Conservation (phyloP, 1,140 invertebrate genomes). For the Thaumetopoea pityocampa region DNA sequence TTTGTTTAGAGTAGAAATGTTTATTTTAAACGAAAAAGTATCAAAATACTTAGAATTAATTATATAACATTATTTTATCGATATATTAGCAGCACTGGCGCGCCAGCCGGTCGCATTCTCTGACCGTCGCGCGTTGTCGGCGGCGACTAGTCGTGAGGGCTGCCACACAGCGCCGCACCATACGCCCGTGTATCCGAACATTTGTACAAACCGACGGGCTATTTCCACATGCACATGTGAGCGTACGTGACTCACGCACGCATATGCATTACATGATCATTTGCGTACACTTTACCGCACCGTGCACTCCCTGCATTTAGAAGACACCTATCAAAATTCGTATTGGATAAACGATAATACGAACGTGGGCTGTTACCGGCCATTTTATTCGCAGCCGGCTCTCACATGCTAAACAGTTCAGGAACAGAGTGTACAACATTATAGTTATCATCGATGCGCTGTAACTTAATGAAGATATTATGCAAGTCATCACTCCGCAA, state of each 20-base stretch:
- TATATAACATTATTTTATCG: slow-evolving; percentile 36
- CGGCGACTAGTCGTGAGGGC: slow-evolving; percentile 42
- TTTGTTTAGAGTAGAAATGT: neutral
- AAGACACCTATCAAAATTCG: slow-evolving; percentile 29
- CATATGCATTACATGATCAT: slow-evolving; percentile 44
- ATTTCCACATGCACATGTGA: slow-evolving; percentile 66
- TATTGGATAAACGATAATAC: slow-evolving; percentile 37
- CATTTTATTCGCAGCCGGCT: slow-evolving; percentile 15
- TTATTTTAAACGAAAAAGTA: neutral
- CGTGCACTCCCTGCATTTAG: slow-evolving; percentile 37
- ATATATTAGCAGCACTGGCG: slow-evolving; percentile 47
- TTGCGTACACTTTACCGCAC: slow-evolving; percentile 49
- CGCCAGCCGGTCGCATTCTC: slow-evolving; percentile 64
- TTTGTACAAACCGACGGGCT: slow-evolving; percentile 61
- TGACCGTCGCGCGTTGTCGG: slow-evolving; percentile 38
- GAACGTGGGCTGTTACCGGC: slow-evolving; percentile 19
- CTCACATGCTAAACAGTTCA: slow-evolving; percentile 18
- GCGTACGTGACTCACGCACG: slow-evolving; percentile 61
- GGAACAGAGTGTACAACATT: slow-evolving; percentile 10
- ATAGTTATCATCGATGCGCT: slow-evolving; percentile 14
- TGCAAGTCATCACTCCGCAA: slow-evolving; percentile 27
- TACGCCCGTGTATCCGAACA: slow-evolving; percentile 41
- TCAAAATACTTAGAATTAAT: slow-evolving; percentile 10
- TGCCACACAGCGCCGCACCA: slow-evolving; percentile 25
- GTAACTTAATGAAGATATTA: slow-evolving; percentile 31